Conservation (phyloP, 2,113 vertebrate genomes). For the Heloderma charlesbogerti region DNA sequence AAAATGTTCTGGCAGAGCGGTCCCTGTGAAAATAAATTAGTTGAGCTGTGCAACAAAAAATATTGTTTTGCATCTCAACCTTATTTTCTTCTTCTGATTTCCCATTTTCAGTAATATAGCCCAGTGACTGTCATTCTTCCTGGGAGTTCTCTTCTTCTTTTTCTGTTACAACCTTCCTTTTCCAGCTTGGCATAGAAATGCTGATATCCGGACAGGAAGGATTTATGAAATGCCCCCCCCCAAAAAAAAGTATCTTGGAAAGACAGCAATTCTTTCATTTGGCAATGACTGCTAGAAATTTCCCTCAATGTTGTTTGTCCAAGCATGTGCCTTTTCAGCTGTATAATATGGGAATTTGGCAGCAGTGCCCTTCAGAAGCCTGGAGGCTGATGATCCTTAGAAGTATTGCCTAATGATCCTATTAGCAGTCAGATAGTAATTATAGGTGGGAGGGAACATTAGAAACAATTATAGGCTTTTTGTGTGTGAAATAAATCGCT, state of each 20-base stretch:
- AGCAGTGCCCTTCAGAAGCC: conserved; percentile 20
- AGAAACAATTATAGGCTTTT: conserved; percentile 20
- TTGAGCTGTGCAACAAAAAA: background rate
- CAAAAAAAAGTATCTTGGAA: conserved; percentile 17
- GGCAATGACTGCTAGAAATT: conserved; percentile 21
- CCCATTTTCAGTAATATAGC: background rate
- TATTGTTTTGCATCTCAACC: background rate
- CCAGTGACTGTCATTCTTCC: background rate
- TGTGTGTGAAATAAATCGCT: background rate
- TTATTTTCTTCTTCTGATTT: background rate
- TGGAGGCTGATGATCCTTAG: background rate
- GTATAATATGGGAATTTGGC: background rate
- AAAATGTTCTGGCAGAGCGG: too few relatives aligned
- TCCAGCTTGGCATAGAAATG: conserved; percentile 15
- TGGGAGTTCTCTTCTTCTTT: conserved; percentile 9
- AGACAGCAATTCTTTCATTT: conserved; percentile 16
- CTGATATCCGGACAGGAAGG: conserved; percentile 34
- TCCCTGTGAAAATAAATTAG: background rate
- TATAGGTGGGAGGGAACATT: background rate
- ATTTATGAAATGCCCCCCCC: conserved; percentile 16
- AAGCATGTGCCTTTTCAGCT: background rate
- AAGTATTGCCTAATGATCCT: conserved; percentile 22
- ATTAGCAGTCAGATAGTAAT: conserved; percentile 21
- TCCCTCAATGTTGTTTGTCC: conserved; percentile 14
- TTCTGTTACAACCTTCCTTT: conserved; percentile 15